These are phyloP conservation scores for Sarcophaga carnaria DNA, from an alignment of 2,888 invertebrate genomes.

Conservation along the genomic window DNA sequence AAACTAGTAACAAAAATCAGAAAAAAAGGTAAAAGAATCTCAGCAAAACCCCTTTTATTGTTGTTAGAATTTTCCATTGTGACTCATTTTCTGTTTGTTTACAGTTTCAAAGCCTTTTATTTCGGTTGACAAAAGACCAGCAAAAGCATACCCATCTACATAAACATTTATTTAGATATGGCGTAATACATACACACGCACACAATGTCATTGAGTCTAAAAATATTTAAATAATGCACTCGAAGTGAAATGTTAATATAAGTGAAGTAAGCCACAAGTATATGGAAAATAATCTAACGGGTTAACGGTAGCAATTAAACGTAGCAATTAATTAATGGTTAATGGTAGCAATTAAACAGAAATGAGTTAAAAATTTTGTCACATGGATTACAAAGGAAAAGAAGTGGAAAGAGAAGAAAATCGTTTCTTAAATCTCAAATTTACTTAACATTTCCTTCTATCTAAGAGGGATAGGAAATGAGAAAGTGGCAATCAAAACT, in stretches of 20 bases:
- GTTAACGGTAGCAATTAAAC: no score
- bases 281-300: no score
- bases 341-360: no score
- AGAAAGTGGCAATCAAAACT: no score
- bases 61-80: slow-evolving; percentile 55
- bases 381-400: no score
- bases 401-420: no score
- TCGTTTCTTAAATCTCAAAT: no score
- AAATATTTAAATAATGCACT: slow-evolving; percentile 9
- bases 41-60: slow-evolving; percentile 25
- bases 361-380: no score
- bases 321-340: no score
- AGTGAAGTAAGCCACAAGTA: no score
- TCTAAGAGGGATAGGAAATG: no score
- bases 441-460: no score
- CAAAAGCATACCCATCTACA: not conserved
- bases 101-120: not conserved
- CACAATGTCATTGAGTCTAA: not conserved
- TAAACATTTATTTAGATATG: not conserved
- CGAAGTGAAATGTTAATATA: not conserved
- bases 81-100: slow-evolving; percentile 11
- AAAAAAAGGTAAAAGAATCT: slow-evolving; percentile 10
- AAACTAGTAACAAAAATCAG: not conserved
- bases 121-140: slow-evolving; percentile 28
- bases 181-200: not conserved